Base-by-base conservation (phyloP, 2,888 invertebrate genomes). In the Ochropleura plecta region DNA sequence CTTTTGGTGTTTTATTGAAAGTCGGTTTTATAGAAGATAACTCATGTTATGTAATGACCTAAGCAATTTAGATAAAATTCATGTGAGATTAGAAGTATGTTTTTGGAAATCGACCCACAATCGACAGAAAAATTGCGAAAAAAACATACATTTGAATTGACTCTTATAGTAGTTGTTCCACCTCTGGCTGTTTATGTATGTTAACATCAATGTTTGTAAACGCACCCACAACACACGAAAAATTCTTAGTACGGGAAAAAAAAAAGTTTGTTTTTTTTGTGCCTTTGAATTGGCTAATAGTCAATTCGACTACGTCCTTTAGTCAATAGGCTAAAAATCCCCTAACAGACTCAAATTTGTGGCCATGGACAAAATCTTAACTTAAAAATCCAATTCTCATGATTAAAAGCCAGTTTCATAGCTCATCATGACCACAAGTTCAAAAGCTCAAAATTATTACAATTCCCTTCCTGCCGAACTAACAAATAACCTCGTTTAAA, bases 401-500 rank as follows among this genome's bases (percentile, higher is more conserved):
- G 10, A 62, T 42, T 57, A 30, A 1, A 16, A n/a, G 10, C 2
- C 49, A 48, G 12, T 6, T 20, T 40, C 30, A 40, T 46, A 10
- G 9, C 44, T 66, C 30, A 44, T 53, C 64, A 78, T 46, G 12
- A 49, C 44, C 55, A 20, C 18, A 64, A 81, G 68, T 59, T 30
- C 42, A 76, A 64, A 75, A 49, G 40, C 20, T 48, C 68, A n/a
- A 48, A 75, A 69, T 30, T 57, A 75, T 73, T 48, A 65, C 76
- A 40, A 59, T 57, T 76, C 66, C 46, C 18, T 49, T 77, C 44
- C 59, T 8, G 49, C 53, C 48, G 14, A 9, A 73, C 42, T 57
- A 72, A 77, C 63, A 70, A 80, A 83, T 70, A 75, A 71, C 68
- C 65, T 83, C 76, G 65, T 84, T 85, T 62, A 67, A 79, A 82